A percentile compares a stretch with the other conserved stretches of the same genome.
Conservation (phyloP, 1,140 invertebrate genomes). For the Zaprionus nigranus region DNA sequence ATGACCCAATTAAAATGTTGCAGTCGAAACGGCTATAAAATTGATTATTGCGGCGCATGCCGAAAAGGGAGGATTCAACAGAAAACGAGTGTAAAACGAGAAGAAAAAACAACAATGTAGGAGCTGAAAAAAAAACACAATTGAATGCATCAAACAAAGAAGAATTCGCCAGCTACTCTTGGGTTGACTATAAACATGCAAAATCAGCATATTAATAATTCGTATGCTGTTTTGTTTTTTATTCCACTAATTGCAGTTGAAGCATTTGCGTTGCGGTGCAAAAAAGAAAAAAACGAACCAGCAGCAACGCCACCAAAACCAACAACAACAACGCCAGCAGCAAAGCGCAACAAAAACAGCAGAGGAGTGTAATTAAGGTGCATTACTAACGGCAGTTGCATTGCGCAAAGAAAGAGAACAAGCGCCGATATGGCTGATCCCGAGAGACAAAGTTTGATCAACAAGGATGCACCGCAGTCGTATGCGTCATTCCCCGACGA, state of each 20-base stretch:
- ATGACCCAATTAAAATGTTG: slow-evolving; percentile 1
- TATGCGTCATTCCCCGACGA: slow-evolving; percentile 61
- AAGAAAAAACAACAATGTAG: slow-evolving; percentile 52
- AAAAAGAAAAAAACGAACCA: slow-evolving; percentile 30
- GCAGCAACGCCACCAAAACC: slow-evolving; percentile 17
- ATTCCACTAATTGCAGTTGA: slow-evolving; percentile 61
- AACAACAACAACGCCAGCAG: slow-evolving; percentile 21
- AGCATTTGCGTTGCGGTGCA: slow-evolving; percentile 64
- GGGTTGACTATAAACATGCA: slow-evolving; percentile 32
- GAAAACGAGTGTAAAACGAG: slow-evolving; percentile 40
- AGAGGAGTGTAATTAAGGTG: slow-evolving; percentile 44
- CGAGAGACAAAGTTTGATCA: slow-evolving; percentile 72
- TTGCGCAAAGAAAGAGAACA: slow-evolving; percentile 22
- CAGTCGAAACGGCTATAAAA: slow-evolving; percentile 30
- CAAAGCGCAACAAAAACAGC: slow-evolving; percentile 31
- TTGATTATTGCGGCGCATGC: slow-evolving; percentile 81
- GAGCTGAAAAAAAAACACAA: slow-evolving; percentile 52
- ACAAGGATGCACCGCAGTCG: slow-evolving; percentile 59
- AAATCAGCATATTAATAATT: slow-evolving; percentile 30
- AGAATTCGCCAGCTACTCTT: slow-evolving; percentile 48
- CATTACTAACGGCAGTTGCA: slow-evolving; percentile 62
- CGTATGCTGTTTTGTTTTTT: slow-evolving; percentile 16
- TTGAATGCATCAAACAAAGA: slow-evolving; percentile 58
- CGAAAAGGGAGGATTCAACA: slow-evolving; percentile 78
- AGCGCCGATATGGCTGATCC: slow-evolving; percentile 64